Conservation (phyloP, 1,140 invertebrate genomes). For the Atta colombica region DNA sequence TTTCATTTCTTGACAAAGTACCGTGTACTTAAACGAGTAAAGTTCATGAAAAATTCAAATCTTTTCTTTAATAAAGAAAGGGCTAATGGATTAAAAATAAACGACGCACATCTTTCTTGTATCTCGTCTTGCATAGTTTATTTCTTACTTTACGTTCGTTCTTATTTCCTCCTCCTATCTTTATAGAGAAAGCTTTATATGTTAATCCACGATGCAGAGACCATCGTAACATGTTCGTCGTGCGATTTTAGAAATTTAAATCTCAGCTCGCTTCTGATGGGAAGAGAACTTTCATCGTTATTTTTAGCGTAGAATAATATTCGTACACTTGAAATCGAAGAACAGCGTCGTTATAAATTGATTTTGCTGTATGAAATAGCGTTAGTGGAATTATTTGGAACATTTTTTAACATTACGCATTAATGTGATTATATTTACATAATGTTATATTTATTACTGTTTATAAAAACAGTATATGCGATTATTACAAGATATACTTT, state of each 20-base stretch:
- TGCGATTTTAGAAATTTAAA: constrained; percentile 41
- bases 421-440: not conserved
- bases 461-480: no score
- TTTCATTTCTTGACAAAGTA: constrained; percentile 12
- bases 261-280: not conserved
- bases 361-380: not conserved
- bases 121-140: not conserved
- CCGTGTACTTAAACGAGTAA: not conserved
- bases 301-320: constrained; percentile 35
- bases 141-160: constrained; percentile 15
- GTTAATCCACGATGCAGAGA: constrained; percentile 24
- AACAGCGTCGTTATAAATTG: not conserved
- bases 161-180: not conserved
- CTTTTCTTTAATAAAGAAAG: constrained; percentile 29
- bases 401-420: not conserved
- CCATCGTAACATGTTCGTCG: not conserved
- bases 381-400: not conserved
- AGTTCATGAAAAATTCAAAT: constrained; percentile 35
- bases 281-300: not conserved
- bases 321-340: not conserved
- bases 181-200: constrained; percentile 8
- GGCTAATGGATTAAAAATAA: constrained; percentile 18
- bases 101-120: not conserved
- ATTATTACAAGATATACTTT: not conserved
- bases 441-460: no score